phyloP scores from a whole-genome alignment of 2,888 invertebrate species.

The Taphrorychus bicolor region DNA sequence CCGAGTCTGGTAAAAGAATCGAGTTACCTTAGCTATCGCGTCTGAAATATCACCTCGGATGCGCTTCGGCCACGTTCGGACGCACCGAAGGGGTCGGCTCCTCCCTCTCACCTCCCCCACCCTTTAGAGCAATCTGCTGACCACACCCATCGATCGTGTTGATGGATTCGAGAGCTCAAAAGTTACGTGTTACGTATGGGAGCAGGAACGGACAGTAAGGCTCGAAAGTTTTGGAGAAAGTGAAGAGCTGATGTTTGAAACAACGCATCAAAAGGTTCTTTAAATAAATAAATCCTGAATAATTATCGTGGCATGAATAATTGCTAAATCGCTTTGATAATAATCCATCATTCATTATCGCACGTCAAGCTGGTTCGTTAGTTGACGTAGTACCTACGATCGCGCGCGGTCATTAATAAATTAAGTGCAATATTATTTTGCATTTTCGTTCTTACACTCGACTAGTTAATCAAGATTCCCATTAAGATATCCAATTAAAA shows the following conservation, averaged over 20 bases:
- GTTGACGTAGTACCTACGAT: slow-evolving; percentile 8
- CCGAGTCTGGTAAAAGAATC: not conserved
- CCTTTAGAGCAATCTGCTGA: not conserved
- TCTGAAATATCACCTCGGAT: slow-evolving; percentile 21
- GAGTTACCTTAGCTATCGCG: slow-evolving; percentile 8
- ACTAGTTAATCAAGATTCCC: slow-evolving; percentile 30
- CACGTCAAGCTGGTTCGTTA: not conserved
- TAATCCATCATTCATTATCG: slow-evolving; percentile 11
- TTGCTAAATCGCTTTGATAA: not conserved
- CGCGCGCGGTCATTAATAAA: not conserved
- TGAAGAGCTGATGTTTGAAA: too few relatives aligned
- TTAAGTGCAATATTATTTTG: slow-evolving; percentile 20
- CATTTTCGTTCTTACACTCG: slow-evolving; percentile 12
- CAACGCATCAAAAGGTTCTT: too few relatives aligned
- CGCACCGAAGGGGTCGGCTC: slow-evolving; percentile 13
- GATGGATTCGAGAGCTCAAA: not conserved
- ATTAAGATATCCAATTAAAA: slow-evolving; percentile 33
- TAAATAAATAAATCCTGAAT: not conserved
- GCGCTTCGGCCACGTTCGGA: slow-evolving; percentile 3
- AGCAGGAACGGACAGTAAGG: not conserved
- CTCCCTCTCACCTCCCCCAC: slow-evolving; percentile 12
- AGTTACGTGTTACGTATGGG: not conserved
- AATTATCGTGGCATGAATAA: not conserved
- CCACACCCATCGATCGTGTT: not conserved
- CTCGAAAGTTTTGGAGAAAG: too few relatives aligned